Base-by-base conservation (phyloP, 2,797 vertebrate species). In the Salarias fasciatus region DNA sequence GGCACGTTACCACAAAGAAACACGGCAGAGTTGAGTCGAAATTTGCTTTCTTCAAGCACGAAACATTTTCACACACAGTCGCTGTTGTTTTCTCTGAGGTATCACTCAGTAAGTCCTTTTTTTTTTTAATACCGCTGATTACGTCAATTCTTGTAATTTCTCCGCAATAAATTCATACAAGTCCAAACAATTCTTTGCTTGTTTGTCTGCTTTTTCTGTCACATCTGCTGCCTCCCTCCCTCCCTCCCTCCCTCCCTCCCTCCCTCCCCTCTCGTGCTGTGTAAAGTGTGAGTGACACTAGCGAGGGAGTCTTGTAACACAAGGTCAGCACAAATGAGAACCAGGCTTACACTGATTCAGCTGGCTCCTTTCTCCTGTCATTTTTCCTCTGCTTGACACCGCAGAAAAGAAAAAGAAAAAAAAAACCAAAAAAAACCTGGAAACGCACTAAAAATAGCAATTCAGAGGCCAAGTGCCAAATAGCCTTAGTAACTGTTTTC, bases 281-380 rank as follows among this genome's bases (percentile, higher is more conserved):
- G 56, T 63, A 56, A 50, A 62, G 61, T 54, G 62, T 79, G 82
- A 79, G 47, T 82, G 79, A 86, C 82, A 86, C 69, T 51, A 69
- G 68, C 29, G 55, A 81, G 69, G 53, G 66, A 75, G 73, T 72
- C 63, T 66, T 53, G 74, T 75, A 79, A 73, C 14, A 63, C 82
- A 59, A 72, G 84, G 84, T 86, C 81, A 82, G 75, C 75, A 67
- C 74, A 86, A 91, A 92, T 84, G 80, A 90, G 82, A 87, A 88
- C 52, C 87, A 88, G 88, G 60, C 79, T 70, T 64, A 40, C 69
- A 60, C 68, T 77, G 80, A 77, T 84, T 88, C 80, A 83, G 84
- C 85, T 88, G 84, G 81, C 72, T 86, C 56, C 50, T 72, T 59
- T 88, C 84, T 79, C 68, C 87, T 87, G 84, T 86, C 86, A 85